phyloP scores from a whole-genome alignment of 2,888 invertebrate species.

The Glaucopsyche alexis region DNA sequence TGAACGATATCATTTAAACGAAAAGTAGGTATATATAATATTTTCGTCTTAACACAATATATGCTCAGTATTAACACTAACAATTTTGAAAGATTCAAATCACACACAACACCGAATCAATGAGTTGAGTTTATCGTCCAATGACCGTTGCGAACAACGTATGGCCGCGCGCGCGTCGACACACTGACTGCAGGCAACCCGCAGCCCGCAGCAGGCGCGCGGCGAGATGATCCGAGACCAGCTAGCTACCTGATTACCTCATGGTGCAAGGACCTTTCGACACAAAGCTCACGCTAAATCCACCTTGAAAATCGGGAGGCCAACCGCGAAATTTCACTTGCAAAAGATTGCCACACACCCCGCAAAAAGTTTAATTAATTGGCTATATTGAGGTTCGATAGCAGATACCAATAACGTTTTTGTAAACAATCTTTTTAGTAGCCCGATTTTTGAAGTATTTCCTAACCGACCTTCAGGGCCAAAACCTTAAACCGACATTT shows the following conservation, averaged over 20 bases:
- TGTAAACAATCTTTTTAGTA: neutral
- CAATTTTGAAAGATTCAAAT: neutral
- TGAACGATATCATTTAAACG: too few relatives aligned
- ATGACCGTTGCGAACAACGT: conserved; percentile 48
- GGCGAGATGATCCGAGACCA: conserved; percentile 59
- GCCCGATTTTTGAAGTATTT: neutral
- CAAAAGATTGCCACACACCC: conserved; percentile 37
- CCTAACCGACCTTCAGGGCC: neutral
- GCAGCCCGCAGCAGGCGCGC: conserved; percentile 47
- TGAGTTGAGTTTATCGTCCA: conserved; percentile 28
- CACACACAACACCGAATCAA: conserved; percentile 3
- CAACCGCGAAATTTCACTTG: conserved; percentile 59
- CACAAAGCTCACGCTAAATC: conserved; percentile 71
- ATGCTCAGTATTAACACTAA: neutral
- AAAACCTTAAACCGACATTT: neutral
- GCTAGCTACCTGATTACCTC: conserved; percentile 74
- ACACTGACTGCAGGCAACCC: conserved; percentile 57
- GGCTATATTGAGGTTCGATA: neutral
- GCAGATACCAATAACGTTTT: neutral
- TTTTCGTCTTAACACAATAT: neutral
- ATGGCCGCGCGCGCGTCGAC: conserved; percentile 66
- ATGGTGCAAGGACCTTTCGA: conserved; percentile 77
- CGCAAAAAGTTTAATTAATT: conserved; percentile 18
- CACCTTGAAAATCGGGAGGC: conserved; percentile 67
- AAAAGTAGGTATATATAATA: too few relatives aligned